A percentile compares a stretch with the other conserved stretches of the same genome.
Conservation (phyloP, 2,888 invertebrate species). For the Lasiommata megera region DNA sequence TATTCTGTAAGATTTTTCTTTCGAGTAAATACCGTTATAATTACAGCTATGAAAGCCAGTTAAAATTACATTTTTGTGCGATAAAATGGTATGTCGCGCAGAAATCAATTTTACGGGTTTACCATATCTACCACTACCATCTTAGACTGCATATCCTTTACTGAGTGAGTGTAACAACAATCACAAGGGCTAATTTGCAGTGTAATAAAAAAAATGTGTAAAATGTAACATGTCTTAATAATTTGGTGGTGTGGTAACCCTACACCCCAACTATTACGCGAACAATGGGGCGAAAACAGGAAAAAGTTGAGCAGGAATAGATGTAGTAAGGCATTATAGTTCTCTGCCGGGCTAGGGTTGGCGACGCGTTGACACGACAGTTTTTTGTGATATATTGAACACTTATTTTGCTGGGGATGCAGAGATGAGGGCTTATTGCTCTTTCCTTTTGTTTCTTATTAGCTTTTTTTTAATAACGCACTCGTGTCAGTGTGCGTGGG, state of each 20-base stretch:
- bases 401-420: constrained; percentile 3
- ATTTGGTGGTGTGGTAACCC: not conserved
- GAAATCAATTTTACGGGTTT: too few relatives aligned
- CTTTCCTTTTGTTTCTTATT: not conserved
- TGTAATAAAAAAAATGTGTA: too few relatives aligned
- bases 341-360: not conserved
- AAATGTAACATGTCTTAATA: too few relatives aligned
- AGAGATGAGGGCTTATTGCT: constrained; percentile 8
- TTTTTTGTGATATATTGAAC: constrained; percentile 9
- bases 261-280: constrained; percentile 9
- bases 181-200: too few relatives aligned
- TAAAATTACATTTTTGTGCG: too few relatives aligned
- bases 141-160: too few relatives aligned
- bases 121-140: too few relatives aligned
- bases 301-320: constrained; percentile 13
- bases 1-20: too few relatives aligned
- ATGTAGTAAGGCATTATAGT: not conserved
- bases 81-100: too few relatives aligned
- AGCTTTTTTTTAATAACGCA: not conserved
- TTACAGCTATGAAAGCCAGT: too few relatives aligned
- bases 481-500: not conserved
- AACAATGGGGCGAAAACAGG: constrained; percentile 15
- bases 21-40: too few relatives aligned
- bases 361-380: not conserved
- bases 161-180: too few relatives aligned